Evolutionary conservation across 2,888 invertebrate species (phyloP).

Genomic region (Macrophya alboannulata): DNA sequence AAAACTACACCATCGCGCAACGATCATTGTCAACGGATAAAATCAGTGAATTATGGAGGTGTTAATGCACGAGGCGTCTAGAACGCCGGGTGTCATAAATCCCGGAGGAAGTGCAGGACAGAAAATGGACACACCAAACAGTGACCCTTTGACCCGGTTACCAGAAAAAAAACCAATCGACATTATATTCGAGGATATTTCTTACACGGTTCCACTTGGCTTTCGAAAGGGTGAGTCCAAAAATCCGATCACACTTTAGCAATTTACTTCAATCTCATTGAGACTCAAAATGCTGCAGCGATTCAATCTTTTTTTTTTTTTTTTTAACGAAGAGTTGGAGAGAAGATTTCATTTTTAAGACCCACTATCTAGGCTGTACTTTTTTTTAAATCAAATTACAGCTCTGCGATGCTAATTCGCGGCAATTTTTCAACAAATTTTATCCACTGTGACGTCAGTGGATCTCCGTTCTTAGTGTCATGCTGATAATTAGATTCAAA

Average conservation of each 20-base stretch:
- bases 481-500: not conserved
- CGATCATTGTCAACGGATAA: not conserved
- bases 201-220: constrained; percentile 86
- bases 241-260: not conserved
- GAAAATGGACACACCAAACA: constrained; percentile 38
- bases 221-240: constrained; percentile 62
- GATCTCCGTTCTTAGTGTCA: not conserved
- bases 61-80: constrained; percentile 76
- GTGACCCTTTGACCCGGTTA: constrained; percentile 70
- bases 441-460: not conserved
- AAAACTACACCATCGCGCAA: constrained; percentile 8
- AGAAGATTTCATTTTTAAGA: not conserved
- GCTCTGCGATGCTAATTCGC: not conserved
- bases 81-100: constrained; percentile 59
- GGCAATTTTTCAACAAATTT: not conserved
- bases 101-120: constrained; percentile 5
- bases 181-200: constrained; percentile 88
- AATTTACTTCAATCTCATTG: constrained; percentile 29
- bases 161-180: constrained; percentile 84
- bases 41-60: constrained; percentile 72
- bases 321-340: not conserved
- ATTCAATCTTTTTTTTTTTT: too few species aligned
- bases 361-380: not conserved
- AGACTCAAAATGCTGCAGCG: not conserved
- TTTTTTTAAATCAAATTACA: not conserved